phyloP scores from a whole-genome alignment of 1,140 invertebrate species.

The Pogonomyrmex californicus region DNA sequence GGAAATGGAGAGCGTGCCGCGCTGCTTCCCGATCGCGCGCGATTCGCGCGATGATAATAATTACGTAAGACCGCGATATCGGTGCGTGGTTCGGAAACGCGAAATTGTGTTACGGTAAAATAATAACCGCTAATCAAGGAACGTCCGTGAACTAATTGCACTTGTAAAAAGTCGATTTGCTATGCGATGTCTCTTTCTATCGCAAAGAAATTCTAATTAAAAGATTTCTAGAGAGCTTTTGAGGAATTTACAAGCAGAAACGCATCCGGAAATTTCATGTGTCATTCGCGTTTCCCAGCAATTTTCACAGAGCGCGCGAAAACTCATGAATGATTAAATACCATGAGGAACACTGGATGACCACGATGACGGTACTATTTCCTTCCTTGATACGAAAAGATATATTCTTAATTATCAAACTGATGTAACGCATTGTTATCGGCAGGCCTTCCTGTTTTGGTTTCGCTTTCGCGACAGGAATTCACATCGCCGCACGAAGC shows the following conservation, averaged over 20 bases:
- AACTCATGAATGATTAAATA: constrained; percentile 58
- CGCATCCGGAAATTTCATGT: not conserved
- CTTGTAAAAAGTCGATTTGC: not conserved
- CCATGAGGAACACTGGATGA: constrained; percentile 3
- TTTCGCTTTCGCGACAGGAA: constrained; percentile 56
- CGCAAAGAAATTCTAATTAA: not conserved
- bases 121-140: constrained; percentile 9
- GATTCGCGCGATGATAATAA: constrained; percentile 40
- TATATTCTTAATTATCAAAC: constrained; percentile 23
- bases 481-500: constrained; percentile 8
- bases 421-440: constrained; percentile 47
- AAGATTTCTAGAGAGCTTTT: too few relatives aligned
- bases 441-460: constrained; percentile 29
- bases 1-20: constrained; percentile 37
- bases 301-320: constrained; percentile 4
- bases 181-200: not conserved
- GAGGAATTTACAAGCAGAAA: not conserved
- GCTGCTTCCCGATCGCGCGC: constrained; percentile 17
- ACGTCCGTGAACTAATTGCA: not conserved
- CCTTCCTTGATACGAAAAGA: constrained; percentile 40
- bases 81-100: not conserved
- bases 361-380: constrained; percentile 26
- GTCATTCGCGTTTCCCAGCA: not conserved
- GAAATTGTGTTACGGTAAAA: constrained; percentile 35
- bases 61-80: constrained; percentile 23